phyloP scores from a whole-genome alignment of 2,113 vertebrate species.

The Epinephelus lanceolatus region DNA sequence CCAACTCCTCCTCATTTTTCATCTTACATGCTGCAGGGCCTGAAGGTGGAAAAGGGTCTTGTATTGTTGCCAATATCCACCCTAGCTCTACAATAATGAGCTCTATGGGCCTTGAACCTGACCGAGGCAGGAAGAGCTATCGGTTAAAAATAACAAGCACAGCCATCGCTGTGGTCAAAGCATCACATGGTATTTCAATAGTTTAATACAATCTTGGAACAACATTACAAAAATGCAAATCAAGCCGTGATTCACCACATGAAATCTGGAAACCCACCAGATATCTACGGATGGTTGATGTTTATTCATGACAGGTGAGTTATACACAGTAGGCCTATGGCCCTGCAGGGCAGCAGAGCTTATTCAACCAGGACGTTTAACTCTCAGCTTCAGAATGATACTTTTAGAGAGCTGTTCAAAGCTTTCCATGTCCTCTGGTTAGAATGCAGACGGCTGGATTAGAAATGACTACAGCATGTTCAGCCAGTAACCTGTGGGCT shows the following conservation, averaged over 20 bases:
- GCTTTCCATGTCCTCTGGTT: slow-evolving; percentile 54
- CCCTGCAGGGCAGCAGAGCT: slow-evolving; percentile 49
- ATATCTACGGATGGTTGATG: slow-evolving; percentile 39
- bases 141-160: slow-evolving; percentile 69
- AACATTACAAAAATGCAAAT: slow-evolving; percentile 62
- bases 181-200: slow-evolving; percentile 30
- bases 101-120: slow-evolving; percentile 59
- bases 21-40: slow-evolving; percentile 61
- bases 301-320: slow-evolving; percentile 76
- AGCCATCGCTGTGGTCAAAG: slow-evolving; percentile 35
- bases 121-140: slow-evolving; percentile 52
- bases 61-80: slow-evolving; percentile 70
- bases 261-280: slow-evolving; percentile 49
- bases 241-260: slow-evolving; percentile 57
- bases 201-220: slow-evolving; percentile 56
- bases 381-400: slow-evolving; percentile 48
- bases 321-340: slow-evolving; percentile 29
- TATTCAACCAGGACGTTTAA: slow-evolving; percentile 51
- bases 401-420: slow-evolving; percentile 55
- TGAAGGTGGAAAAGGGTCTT: slow-evolving; percentile 57
- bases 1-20: slow-evolving; percentile 63
- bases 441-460: slow-evolving; percentile 37
- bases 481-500: slow-evolving; percentile 37
- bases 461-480: slow-evolving; percentile 37
- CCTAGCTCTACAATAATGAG: slow-evolving; percentile 70